Conservation (phyloP, 2,113 vertebrate species). For the Nibea albiflora region DNA sequence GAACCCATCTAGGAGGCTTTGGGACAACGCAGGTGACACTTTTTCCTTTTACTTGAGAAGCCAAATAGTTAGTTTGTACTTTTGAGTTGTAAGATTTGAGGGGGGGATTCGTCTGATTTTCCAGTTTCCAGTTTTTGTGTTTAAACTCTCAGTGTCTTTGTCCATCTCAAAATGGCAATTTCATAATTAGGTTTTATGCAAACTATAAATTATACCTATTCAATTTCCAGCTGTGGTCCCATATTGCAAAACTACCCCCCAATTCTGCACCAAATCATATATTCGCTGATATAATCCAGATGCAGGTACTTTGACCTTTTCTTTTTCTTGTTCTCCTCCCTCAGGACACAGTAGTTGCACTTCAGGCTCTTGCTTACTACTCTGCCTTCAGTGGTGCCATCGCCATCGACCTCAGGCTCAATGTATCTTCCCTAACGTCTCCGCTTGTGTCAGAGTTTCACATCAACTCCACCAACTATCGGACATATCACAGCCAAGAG, state of each 20-base stretch:
- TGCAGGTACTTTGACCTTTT: background rate
- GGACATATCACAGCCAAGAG: constrained; percentile 84
- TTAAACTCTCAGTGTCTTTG: background rate
- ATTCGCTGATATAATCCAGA: background rate
- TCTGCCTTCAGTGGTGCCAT: constrained; percentile 80
- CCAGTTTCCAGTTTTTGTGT: background rate
- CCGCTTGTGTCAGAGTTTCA: constrained; percentile 68
- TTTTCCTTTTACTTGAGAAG: background rate
- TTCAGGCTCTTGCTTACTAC: constrained; percentile 89
- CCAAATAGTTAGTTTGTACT: background rate
- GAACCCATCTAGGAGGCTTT: constrained; percentile 88
- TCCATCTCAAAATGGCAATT: background rate
- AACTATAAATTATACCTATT: background rate
- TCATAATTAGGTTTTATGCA: background rate
- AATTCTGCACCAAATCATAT: background rate
- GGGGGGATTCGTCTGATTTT: background rate
- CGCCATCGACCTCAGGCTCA: constrained; percentile 83
- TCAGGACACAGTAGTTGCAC: constrained; percentile 89
- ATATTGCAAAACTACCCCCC: background rate
- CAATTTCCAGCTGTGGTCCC: background rate
- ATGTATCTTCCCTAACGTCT: constrained; percentile 57
- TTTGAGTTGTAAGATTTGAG: background rate
- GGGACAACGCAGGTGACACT: constrained; percentile 88
- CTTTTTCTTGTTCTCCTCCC: background rate
- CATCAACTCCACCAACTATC: constrained; percentile 81